These are phyloP conservation scores for Lochmaea crataegi DNA, from an alignment of 2,888 invertebrate genomes.

Conservation along the genomic window DNA sequence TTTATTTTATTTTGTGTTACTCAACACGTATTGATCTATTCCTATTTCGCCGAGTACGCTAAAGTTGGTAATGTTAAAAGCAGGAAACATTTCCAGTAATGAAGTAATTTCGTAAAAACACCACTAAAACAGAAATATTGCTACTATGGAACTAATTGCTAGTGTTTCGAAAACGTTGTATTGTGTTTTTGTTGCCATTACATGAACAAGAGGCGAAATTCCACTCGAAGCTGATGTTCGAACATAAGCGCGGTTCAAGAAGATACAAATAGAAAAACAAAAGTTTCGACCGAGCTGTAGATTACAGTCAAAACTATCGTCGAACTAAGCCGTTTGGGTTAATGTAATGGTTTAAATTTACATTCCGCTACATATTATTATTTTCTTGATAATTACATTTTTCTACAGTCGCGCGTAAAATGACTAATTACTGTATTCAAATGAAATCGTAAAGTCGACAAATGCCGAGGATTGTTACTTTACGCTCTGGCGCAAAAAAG, in stretches of 20 bases:
- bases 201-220: conserved; percentile 8
- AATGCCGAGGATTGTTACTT: no score
- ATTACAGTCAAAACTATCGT: neutral
- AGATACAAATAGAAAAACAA: neutral
- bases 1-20: no score
- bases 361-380: neutral
- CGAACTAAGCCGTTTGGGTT: neutral
- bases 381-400: neutral
- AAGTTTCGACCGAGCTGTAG: neutral
- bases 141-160: conserved; percentile 36
- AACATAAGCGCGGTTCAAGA: neutral
- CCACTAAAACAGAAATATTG: conserved; percentile 30
- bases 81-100: conserved; percentile 18
- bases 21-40: conserved; percentile 2
- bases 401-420: no score
- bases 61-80: conserved; percentile 17
- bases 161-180: conserved; percentile 28
- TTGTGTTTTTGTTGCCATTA: conserved; percentile 38
- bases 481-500: no score
- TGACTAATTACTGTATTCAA: no score
- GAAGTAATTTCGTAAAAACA: conserved; percentile 21
- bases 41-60: neutral
- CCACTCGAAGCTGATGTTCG: neutral
- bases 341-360: neutral
- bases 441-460: no score